Conservation (phyloP, 2,113 vertebrate species). For the Nansenia antarctica region DNA sequence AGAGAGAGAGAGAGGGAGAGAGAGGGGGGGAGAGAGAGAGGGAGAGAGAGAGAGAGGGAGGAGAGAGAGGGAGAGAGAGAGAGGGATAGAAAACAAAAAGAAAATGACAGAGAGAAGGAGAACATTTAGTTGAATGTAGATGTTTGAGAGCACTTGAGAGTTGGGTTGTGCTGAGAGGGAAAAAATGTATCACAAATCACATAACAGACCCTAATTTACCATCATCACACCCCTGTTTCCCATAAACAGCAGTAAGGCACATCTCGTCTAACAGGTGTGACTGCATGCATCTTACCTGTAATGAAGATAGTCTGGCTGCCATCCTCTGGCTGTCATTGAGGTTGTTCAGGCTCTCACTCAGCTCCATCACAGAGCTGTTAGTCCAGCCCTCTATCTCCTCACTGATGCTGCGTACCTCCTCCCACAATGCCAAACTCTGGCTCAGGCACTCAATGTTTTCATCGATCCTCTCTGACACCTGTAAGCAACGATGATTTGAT, state of each 20-base stretch:
- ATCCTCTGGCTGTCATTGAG: conserved; percentile 81
- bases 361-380: conserved; percentile 76
- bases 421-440: conserved; percentile 80
- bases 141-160: no score
- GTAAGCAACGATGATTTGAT: neutral
- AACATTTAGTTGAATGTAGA: no score
- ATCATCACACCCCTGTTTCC: neutral
- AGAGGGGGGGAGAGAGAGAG: no score
- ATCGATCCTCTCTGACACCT: conserved; percentile 90
- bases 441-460: conserved; percentile 83
- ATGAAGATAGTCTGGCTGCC: conserved; percentile 74
- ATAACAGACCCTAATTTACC: neutral
- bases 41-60: no score
- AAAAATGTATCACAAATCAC: neutral
- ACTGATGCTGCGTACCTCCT: conserved; percentile 81
- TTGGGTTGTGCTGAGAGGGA: neutral
- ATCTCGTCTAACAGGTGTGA: neutral
- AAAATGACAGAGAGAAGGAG: no score
- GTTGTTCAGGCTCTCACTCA: conserved; percentile 82
- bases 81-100: no score
- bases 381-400: conserved; percentile 90
- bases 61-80: no score
- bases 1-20: no score
- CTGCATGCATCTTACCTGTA: conserved; percentile 77
- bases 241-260: neutral